Conservation (phyloP, 2,113 vertebrate genomes). For the Tupaia chinensis region DNA sequence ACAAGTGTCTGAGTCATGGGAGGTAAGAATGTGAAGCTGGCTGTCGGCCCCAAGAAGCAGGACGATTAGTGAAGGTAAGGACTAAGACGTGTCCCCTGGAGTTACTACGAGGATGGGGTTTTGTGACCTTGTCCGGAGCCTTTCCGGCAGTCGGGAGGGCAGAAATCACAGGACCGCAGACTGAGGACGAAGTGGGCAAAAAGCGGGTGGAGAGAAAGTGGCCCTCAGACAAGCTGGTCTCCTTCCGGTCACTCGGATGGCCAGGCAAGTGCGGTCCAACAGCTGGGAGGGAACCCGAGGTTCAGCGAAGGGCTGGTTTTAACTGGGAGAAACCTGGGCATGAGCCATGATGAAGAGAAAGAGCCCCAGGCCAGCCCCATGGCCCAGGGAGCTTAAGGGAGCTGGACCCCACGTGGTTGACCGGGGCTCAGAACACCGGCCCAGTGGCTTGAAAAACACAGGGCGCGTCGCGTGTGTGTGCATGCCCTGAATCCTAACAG, state of each 20-base stretch:
- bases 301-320: neutral
- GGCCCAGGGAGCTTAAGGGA: too few relatives aligned
- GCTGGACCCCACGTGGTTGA: too few relatives aligned
- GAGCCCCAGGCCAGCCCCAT: too few relatives aligned
- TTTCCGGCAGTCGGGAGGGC: neutral
- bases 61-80: neutral
- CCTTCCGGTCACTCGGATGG: neutral
- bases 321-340: neutral
- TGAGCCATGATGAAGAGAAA: neutral
- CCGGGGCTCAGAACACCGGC: too few relatives aligned
- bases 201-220: accelerated
- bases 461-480: too few relatives aligned
- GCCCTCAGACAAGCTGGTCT: neutral
- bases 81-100: neutral
- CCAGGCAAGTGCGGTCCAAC: neutral
- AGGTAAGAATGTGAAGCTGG: neutral
- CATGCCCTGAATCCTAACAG: too few relatives aligned
- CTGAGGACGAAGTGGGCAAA: neutral
- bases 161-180: neutral
- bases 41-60: neutral
- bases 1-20: neutral
- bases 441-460: too few relatives aligned
- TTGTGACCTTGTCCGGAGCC: neutral
- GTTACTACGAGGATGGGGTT: accelerated
- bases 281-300: neutral